Evolutionary conservation across 1,140 invertebrate genomes (phyloP).

Genomic region (Lysiphlebus fabarum): DNA sequence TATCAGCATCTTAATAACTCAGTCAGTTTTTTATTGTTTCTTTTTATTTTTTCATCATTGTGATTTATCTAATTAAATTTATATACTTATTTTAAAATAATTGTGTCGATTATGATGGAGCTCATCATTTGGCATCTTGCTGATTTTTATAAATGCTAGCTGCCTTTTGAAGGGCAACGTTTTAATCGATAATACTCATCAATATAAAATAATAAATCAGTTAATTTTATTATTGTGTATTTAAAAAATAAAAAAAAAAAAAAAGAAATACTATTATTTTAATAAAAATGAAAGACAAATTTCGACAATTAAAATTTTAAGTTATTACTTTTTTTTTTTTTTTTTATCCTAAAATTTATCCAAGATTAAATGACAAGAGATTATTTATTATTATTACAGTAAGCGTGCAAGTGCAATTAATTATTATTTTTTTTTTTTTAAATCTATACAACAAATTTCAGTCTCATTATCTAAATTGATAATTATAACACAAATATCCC

Average conservation of each 20-base stretch:
- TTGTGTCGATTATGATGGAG: constrained; percentile 36
- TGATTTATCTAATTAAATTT: not conserved
- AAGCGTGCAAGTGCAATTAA: not conserved
- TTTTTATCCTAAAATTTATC: too few species aligned
- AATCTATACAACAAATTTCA: constrained; percentile 45
- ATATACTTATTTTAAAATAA: constrained; percentile 1
- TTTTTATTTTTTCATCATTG: too few species aligned
- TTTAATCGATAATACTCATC: constrained; percentile 25
- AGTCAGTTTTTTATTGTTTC: not conserved
- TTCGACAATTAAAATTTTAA: too few species aligned
- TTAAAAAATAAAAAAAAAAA: too few species aligned
- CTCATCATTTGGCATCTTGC: constrained; percentile 49
- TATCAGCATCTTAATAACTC: too few species aligned
- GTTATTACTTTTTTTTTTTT: too few species aligned
- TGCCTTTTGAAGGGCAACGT: constrained; percentile 48
- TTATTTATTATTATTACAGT: constrained; percentile 1
- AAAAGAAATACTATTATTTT: too few species aligned
- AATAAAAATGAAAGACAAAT: constrained; percentile 3
- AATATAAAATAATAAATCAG: too few species aligned
- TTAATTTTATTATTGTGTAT: too few species aligned
- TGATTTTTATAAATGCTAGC: constrained; percentile 38
- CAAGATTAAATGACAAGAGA: too few species aligned
- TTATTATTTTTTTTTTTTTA: constrained; percentile 26
- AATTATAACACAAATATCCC: too few species aligned
- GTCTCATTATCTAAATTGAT: constrained; percentile 42